phyloP scores from a whole-genome alignment of 2,113 vertebrate genomes.

The Oxyruncus cristatus region DNA sequence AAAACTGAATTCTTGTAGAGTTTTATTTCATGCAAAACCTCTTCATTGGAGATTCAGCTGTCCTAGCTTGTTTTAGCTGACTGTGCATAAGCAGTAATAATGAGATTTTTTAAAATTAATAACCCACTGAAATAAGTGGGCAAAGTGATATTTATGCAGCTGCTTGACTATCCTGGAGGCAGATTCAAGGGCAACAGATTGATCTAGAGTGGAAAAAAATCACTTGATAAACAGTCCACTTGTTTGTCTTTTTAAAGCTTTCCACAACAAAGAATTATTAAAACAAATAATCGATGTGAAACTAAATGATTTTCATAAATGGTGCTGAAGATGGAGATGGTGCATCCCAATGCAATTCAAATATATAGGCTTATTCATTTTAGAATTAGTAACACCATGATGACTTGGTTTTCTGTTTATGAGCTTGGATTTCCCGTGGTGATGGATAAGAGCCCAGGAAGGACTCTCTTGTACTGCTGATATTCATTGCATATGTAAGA shows the following conservation, averaged over 20 bases:
- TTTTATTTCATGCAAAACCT: background rate
- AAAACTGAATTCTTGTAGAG: background rate
- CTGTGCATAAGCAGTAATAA: background rate
- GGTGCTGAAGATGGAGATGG: background rate
- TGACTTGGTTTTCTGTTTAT: background rate
- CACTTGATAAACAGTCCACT: background rate
- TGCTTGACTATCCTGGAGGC: background rate
- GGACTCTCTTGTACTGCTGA: background rate
- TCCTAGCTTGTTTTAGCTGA: background rate
- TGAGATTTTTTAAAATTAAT: background rate
- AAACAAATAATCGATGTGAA: background rate
- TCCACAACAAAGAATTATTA: background rate
- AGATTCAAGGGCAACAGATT: background rate
- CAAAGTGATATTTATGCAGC: background rate
- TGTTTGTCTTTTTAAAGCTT: background rate
- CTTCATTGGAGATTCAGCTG: background rate
- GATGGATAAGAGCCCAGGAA: background rate
- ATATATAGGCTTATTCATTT: background rate
- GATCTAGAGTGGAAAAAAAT: background rate
- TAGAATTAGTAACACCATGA: background rate
- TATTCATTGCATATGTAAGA: background rate
- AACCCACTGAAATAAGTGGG: background rate
- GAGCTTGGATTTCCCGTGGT: background rate
- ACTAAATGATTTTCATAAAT: background rate
- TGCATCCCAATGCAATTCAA: background rate